Evolutionary conservation across 2,797 vertebrate genomes (phyloP).

Genomic region (Helostoma temminkii): DNA sequence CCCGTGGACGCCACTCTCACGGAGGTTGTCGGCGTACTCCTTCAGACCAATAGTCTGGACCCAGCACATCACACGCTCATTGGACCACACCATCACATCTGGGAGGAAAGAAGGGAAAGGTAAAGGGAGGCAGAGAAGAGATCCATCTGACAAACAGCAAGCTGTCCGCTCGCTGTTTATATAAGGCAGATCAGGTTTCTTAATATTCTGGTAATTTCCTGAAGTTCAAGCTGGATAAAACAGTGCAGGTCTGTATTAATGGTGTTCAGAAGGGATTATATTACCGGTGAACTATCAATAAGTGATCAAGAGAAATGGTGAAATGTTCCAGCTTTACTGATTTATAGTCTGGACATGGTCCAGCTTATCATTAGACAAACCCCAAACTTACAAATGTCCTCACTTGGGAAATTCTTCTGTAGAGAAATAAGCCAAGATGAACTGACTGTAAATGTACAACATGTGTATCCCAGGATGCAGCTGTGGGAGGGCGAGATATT

Average conservation of each 20-base stretch:
- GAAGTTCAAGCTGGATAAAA: constrained; percentile 12
- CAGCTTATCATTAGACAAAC: constrained; percentile 5
- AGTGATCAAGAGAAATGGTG: constrained; percentile 7
- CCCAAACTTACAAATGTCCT: constrained; percentile 3
- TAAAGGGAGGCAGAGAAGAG: background rate
- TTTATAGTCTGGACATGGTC: constrained; percentile 10
- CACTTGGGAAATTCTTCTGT: constrained; percentile 21
- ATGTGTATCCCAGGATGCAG: constrained; percentile 32
- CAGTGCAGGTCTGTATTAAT: constrained; percentile 2
- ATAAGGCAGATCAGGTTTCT: constrained; percentile 31
- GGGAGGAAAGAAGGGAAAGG: constrained; percentile 17
- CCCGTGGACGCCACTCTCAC: constrained; percentile 93
- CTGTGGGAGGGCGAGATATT: constrained; percentile 25
- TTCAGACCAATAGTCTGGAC: constrained; percentile 91
- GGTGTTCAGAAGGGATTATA: background rate
- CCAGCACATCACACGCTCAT: constrained; percentile 95
- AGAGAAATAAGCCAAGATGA: constrained; percentile 29
- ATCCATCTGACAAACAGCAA: constrained; percentile 31
- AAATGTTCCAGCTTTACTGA: constrained; percentile 8
- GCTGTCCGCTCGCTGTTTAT: constrained; percentile 21
- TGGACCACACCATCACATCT: constrained; percentile 98
- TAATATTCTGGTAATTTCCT: constrained; percentile 21
- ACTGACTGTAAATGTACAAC: constrained; percentile 42
- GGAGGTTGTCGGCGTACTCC: constrained; percentile 93
- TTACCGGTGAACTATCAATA: background rate